A percentile compares a stretch with the other conserved stretches of the same genome.
These are phyloP conservation scores for Mythimna ferrago DNA, from an alignment of 2,888 invertebrate genomes.

Conservation along the genomic window DNA sequence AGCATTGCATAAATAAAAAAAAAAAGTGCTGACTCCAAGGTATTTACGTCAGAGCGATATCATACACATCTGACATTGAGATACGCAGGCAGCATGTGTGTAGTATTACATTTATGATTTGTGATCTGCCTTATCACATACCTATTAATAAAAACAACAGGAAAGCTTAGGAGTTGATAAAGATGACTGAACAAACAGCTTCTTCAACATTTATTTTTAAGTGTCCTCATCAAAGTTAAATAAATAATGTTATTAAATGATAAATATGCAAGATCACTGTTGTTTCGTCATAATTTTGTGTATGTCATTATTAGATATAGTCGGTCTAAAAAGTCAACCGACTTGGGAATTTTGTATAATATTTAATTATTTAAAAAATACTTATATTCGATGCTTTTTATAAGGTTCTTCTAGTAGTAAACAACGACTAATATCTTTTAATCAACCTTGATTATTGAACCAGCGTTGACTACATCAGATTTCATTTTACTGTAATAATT, in stretches of 20 bases:
- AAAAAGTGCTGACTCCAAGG: neutral
- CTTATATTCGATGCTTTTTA: too few species aligned
- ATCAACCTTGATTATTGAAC: too few species aligned
- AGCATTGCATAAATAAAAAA: neutral
- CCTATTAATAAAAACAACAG: conserved; percentile 25
- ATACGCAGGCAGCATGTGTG: conserved; percentile 17
- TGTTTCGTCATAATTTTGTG: neutral
- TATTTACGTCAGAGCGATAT: conserved; percentile 7
- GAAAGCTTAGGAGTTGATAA: conserved; percentile 13
- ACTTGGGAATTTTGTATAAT: too few species aligned
- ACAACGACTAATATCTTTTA: too few species aligned
- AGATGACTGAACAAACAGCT: conserved; percentile 14
- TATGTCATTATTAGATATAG: neutral
- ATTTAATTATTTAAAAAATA: too few species aligned
- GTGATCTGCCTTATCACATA: conserved; percentile 10
- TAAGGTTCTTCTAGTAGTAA: too few species aligned
- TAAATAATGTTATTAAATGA: conserved; percentile 23
- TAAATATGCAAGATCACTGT: neutral
- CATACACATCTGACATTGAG: conserved; percentile 30
- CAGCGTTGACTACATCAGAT: too few species aligned
- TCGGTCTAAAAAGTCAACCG: too few species aligned
- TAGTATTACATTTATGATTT: conserved; percentile 30
- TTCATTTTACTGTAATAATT: too few species aligned
- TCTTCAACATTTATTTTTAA: conserved; percentile 20
- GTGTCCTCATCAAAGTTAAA: conserved; percentile 1